A percentile compares a stretch with the other conserved stretches of the same genome.
These are phyloP conservation scores for Lerema accius DNA, from an alignment of 1,140 invertebrate species.

Conservation along the genomic window DNA sequence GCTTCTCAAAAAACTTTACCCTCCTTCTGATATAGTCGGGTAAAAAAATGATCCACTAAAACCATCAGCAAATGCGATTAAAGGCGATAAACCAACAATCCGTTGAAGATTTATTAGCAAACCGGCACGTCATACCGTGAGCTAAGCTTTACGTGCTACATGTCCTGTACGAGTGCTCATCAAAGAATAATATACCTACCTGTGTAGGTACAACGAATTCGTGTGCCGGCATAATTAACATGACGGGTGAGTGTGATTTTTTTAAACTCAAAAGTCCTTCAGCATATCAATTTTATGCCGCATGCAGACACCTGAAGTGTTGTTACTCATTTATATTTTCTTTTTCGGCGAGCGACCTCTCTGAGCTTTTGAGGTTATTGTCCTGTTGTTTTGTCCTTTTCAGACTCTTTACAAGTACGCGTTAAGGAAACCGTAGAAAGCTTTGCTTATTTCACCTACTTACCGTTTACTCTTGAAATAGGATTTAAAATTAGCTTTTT, in stretches of 20 bases:
- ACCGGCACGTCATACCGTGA: neutral
- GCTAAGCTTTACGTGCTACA: neutral
- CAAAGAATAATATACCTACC: conserved; percentile 20
- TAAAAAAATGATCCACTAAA: too few relatives aligned
- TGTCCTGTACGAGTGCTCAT: conserved; percentile 26
- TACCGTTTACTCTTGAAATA: too few relatives aligned
- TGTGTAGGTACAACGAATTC: conserved; percentile 14
- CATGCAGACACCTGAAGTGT: conserved; percentile 26
- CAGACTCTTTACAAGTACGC: neutral
- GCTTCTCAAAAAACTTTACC: too few relatives aligned
- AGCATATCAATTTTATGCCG: conserved; percentile 27
- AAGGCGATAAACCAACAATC: too few relatives aligned
- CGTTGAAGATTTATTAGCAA: too few relatives aligned
- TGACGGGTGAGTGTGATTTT: conserved; percentile 20
- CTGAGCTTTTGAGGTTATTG: neutral
- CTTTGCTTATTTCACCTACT: too few relatives aligned
- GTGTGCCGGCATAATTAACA: conserved; percentile 27
- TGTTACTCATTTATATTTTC: neutral
- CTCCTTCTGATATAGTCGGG: too few relatives aligned
- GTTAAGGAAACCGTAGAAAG: conserved; percentile 30
- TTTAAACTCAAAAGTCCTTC: conserved; percentile 23
- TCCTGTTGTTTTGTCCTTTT: neutral
- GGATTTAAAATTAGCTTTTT: too few relatives aligned
- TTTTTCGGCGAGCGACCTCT: conserved; percentile 7
- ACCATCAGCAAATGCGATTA: too few relatives aligned